A percentile compares a stretch with the other conserved stretches of the same genome.
Evolutionary conservation across 2,888 invertebrate genomes (phyloP).

Genomic region (Brenthis ino): DNA sequence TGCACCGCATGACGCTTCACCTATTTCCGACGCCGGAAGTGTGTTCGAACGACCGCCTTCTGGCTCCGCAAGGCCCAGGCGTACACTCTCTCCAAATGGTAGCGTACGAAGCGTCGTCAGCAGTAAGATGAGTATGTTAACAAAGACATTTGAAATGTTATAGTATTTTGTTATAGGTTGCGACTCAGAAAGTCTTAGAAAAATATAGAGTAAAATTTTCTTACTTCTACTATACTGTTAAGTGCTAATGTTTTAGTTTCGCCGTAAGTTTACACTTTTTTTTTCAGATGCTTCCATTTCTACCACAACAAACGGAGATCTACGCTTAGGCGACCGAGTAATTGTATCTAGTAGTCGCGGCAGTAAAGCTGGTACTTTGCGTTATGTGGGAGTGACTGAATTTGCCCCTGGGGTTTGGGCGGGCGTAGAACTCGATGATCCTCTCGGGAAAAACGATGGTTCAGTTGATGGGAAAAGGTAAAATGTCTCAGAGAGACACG

Average conservation of each 20-base stretch:
- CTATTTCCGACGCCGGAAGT: conserved; percentile 74
- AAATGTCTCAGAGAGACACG: not conserved
- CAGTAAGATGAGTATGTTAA: conserved; percentile 78
- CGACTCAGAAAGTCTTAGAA: no score
- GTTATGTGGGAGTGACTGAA: conserved; percentile 93
- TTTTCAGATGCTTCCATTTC: conserved; percentile 73
- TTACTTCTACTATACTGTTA: no score
- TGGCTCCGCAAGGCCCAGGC: conserved; percentile 68
- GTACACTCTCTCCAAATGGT: conserved; percentile 75
- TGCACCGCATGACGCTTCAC: conserved; percentile 72
- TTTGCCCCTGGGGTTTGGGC: conserved; percentile 98
- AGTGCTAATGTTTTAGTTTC: no score
- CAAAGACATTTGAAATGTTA: no score
- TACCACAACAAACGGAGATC: conserved; percentile 81
- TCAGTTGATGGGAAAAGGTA: conserved; percentile 95
- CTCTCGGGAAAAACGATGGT: conserved; percentile 97
- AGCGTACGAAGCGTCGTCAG: conserved; percentile 78
- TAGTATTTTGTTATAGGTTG: no score
- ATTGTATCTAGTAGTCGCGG: conserved; percentile 93
- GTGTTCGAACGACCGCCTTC: conserved; percentile 75
- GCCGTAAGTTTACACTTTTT: not conserved
- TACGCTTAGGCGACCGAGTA: conserved; percentile 94
- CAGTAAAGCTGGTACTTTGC: conserved; percentile 92
- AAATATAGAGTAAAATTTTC: no score
- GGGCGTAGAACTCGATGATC: conserved; percentile 96